Percentiles rank a stretch among this genome's conserved stretches.
Evolutionary conservation across 2,888 invertebrate species (phyloP).

Genomic region (Ochropacha duplaris): DNA sequence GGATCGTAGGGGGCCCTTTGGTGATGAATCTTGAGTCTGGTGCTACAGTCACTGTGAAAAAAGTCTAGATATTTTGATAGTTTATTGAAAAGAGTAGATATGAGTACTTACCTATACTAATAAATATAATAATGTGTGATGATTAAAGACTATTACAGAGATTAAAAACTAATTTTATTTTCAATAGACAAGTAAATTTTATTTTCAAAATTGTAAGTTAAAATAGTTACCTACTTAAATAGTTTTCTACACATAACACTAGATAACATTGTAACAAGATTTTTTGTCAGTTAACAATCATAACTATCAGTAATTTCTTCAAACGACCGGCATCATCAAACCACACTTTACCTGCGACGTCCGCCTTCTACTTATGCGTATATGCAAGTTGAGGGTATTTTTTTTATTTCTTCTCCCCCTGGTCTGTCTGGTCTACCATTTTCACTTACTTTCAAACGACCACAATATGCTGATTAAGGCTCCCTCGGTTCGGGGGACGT

Average conservation of each 20-base stretch:
- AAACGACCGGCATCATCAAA: constrained; percentile 7
- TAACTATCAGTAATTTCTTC: not conserved
- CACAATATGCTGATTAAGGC: constrained; percentile 72
- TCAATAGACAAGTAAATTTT: too few species aligned
- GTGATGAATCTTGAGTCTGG: constrained; percentile 74
- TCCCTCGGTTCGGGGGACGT: constrained; percentile 15
- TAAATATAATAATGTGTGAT: too few species aligned
- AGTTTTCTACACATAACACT: too few species aligned
- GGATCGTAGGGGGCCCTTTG: constrained; percentile 78
- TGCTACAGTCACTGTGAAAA: constrained; percentile 52
- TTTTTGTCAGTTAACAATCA: not conserved
- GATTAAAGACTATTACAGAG: too few species aligned
- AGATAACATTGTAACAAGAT: too few species aligned
- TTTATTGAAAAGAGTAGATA: not conserved
- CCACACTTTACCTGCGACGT: constrained; percentile 37
- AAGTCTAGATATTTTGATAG: constrained; percentile 12
- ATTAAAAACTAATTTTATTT: too few species aligned
- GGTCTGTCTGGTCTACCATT: constrained; percentile 75
- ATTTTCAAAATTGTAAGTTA: too few species aligned
- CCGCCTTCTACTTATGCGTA: constrained; percentile 64
- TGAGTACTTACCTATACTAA: too few species aligned
- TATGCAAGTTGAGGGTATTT: constrained; percentile 68
- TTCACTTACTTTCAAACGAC: constrained; percentile 66
- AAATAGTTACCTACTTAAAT: too few species aligned
- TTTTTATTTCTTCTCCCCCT: constrained; percentile 71